A percentile compares a stretch with the other conserved stretches of the same genome.
Evolutionary conservation across 2,888 invertebrate species (phyloP).

Genomic region (Drosophila colorata): DNA sequence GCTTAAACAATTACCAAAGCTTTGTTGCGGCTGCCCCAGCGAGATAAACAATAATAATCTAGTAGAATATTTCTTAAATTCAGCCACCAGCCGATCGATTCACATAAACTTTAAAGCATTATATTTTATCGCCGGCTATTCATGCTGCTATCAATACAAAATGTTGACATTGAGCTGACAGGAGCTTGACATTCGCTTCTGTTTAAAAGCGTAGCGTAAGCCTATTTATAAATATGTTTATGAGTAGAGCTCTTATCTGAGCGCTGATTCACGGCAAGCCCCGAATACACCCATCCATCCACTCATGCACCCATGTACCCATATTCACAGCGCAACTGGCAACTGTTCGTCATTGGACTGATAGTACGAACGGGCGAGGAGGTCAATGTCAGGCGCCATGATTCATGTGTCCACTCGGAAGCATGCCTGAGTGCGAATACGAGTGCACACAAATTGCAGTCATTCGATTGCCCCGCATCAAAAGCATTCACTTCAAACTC

Average conservation of each 20-base stretch:
- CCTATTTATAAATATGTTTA: slow-evolving; percentile 16
- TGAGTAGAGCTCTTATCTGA: slow-evolving; percentile 29
- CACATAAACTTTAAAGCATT: not conserved
- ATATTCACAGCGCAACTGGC: slow-evolving; percentile 2
- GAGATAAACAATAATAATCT: slow-evolving; percentile 34
- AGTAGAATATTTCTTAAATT: slow-evolving; percentile 11
- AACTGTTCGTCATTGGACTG: slow-evolving; percentile 22
- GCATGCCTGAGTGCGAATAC: slow-evolving; percentile 33
- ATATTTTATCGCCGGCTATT: not conserved
- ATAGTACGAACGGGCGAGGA: not conserved
- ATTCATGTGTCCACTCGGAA: slow-evolving; percentile 34
- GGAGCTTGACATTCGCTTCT: slow-evolving; percentile 3
- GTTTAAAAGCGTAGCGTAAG: not conserved
- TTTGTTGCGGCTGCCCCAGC: slow-evolving; percentile 47
- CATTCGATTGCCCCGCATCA: slow-evolving; percentile 23
- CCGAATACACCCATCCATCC: slow-evolving; percentile 10
- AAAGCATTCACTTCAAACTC: slow-evolving; percentile 28
- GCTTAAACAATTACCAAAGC: slow-evolving; percentile 58
- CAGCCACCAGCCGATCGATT: not conserved
- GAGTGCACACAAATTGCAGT: slow-evolving; percentile 20
- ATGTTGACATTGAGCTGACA: slow-evolving; percentile 15
- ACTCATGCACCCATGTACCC: slow-evolving; percentile 2
- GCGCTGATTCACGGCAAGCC: slow-evolving; percentile 21
- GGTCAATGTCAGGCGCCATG: slow-evolving; percentile 25
- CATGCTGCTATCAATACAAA: slow-evolving; percentile 12